Percentiles rank a stretch among this genome's conserved stretches.
These are phyloP conservation scores for Amphilophus citrinellus DNA, from an alignment of 2,113 vertebrate species.

Conservation along the genomic window DNA sequence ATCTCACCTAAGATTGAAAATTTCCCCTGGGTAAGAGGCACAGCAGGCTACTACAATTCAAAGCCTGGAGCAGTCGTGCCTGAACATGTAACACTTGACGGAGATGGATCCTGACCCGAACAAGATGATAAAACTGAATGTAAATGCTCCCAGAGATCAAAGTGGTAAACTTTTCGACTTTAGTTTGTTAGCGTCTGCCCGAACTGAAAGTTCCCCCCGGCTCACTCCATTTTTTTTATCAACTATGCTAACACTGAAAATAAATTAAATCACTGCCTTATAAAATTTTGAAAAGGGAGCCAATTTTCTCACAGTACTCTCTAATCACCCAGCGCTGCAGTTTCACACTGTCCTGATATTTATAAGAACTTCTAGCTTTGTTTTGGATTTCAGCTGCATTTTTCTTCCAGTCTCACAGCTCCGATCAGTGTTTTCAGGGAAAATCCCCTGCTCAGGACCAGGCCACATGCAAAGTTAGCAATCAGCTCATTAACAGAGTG, in stretches of 20 bases:
- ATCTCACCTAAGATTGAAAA: conserved; percentile 69
- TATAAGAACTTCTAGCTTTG: background rate
- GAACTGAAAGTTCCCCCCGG: background rate
- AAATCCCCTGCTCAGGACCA: background rate
- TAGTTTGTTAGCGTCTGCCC: background rate
- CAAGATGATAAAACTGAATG: conserved; percentile 38
- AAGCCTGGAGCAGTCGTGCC: conserved; percentile 42
- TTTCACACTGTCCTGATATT: background rate
- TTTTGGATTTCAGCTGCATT: background rate
- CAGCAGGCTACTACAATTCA: conserved; percentile 40
- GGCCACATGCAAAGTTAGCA: background rate
- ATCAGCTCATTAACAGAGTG: background rate
- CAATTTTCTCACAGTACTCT: background rate
- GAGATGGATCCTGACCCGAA: conserved; percentile 43
- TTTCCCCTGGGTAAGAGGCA: conserved; percentile 40
- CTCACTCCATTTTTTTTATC: background rate
- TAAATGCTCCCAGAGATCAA: background rate
- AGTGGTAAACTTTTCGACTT: background rate
- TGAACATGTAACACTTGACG: conserved; percentile 49
- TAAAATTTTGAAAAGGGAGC: too few relatives aligned
- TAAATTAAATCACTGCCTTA: background rate
- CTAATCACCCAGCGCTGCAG: background rate
- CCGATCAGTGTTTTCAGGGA: background rate
- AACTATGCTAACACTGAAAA: background rate
- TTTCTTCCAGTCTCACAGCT: background rate